These are phyloP conservation scores for Malacosoma neustria DNA, from an alignment of 2,888 invertebrate genomes.

Conservation along the genomic window DNA sequence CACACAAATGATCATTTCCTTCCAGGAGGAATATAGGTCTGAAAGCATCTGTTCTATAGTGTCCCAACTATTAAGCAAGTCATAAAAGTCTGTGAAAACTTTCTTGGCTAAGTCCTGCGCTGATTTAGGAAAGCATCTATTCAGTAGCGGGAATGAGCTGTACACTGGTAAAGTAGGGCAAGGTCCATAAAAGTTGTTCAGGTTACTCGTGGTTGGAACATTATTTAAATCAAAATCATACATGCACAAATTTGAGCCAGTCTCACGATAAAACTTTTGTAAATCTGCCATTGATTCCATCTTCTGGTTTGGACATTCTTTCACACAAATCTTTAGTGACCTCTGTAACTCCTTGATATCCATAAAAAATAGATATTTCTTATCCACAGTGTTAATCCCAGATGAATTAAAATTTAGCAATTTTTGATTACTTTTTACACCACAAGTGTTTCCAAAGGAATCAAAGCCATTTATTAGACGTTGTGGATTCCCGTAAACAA, in stretches of 20 bases:
- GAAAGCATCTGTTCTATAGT: slow-evolving; percentile 90
- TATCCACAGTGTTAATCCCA: slow-evolving; percentile 86
- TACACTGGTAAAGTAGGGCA: slow-evolving; percentile 87
- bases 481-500: slow-evolving; percentile 90
- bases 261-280: slow-evolving; percentile 80
- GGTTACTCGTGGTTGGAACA: slow-evolving; percentile 47
- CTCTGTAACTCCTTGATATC: slow-evolving; percentile 83
- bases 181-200: slow-evolving; percentile 77
- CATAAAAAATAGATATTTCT: slow-evolving; percentile 88
- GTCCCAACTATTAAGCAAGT: slow-evolving; percentile 90
- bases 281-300: slow-evolving; percentile 80
- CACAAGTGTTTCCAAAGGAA: slow-evolving; percentile 96
- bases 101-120: slow-evolving; percentile 78
- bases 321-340: slow-evolving; percentile 92
- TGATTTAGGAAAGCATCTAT: slow-evolving; percentile 89
- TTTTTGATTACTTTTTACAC: slow-evolving; percentile 84
- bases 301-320: slow-evolving; percentile 84
- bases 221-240: slow-evolving; percentile 78
- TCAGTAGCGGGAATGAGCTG: slow-evolving; percentile 85
- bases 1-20: slow-evolving; percentile 86
- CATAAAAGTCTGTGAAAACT: slow-evolving; percentile 83
- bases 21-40: slow-evolving; percentile 92
- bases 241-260: slow-evolving; percentile 85
- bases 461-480: slow-evolving; percentile 93
- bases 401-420: slow-evolving; percentile 83